Conservation (phyloP, 2,888 invertebrate species). For the Apoderus coryli region DNA sequence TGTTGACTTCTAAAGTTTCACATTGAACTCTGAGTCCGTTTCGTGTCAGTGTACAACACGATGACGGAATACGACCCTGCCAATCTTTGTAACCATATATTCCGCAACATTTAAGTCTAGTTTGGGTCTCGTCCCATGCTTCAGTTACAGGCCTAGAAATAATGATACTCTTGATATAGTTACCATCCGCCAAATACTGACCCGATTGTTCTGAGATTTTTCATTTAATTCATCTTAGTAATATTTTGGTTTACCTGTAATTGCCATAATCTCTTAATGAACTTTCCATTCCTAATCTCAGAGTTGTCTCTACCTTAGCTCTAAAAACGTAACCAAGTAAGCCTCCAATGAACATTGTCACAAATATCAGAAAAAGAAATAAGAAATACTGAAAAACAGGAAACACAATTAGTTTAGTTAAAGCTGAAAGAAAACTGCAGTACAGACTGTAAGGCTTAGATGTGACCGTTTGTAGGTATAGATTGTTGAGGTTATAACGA, state of each 20-base stretch:
- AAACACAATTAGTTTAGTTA: too few species aligned
- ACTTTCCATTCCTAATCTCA: constrained; percentile 65
- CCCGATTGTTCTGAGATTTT: too few species aligned
- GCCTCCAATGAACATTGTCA: constrained; percentile 81
- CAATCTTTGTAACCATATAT: constrained; percentile 64
- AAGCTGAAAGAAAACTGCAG: too few species aligned
- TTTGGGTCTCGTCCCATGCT: constrained; percentile 83
- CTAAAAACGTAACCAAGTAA: constrained; percentile 84
- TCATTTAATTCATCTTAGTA: too few species aligned
- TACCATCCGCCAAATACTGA: too few species aligned
- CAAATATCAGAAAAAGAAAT: constrained; percentile 73
- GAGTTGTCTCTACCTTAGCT: constrained; percentile 60
- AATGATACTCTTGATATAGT: too few species aligned
- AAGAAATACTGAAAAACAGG: constrained; percentile 88
- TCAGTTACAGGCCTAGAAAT: constrained; percentile 53
- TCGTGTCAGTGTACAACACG: constrained; percentile 56
- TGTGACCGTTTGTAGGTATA: too few species aligned
- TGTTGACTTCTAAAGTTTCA: constrained; percentile 36
- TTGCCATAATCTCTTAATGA: constrained; percentile 61
- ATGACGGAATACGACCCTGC: constrained; percentile 55
- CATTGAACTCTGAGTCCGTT: constrained; percentile 43
- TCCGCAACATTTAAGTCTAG: constrained; percentile 66
- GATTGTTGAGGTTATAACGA: too few species aligned
- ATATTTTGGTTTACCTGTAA: too few species aligned
- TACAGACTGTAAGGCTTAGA: too few species aligned